phyloP scores from a whole-genome alignment of 2,113 vertebrate species.

The Chaetodon auriga region DNA sequence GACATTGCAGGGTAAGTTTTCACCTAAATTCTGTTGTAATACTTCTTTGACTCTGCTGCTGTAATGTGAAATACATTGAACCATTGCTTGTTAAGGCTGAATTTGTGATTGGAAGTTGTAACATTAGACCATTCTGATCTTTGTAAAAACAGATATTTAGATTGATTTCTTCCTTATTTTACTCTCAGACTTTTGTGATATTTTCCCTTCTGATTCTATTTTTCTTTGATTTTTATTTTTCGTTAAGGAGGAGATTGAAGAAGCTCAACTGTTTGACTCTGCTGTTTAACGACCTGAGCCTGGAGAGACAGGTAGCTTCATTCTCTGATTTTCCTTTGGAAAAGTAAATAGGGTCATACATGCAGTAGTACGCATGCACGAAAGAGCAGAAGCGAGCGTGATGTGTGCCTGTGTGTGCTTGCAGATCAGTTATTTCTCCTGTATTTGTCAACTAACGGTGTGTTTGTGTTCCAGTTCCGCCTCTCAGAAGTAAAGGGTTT shows the following conservation, averaged over 20 bases:
- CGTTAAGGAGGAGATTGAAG: conserved; percentile 67
- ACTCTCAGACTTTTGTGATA: not conserved
- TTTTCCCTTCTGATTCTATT: not conserved
- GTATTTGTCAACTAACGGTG: not conserved
- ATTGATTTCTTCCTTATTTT: not conserved
- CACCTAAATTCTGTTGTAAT: not conserved
- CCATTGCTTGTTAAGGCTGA: not conserved
- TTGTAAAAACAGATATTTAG: not conserved
- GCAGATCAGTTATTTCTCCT: not conserved
- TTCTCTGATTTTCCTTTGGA: not conserved
- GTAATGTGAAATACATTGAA: not conserved
- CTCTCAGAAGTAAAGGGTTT: conserved; percentile 84
- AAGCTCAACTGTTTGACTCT: conserved; percentile 85
- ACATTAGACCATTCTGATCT: not conserved
- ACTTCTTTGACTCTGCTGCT: not conserved
- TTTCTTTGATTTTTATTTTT: not conserved
- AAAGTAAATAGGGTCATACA: not conserved
- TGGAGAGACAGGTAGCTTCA: conserved; percentile 81
- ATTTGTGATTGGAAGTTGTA: not conserved
- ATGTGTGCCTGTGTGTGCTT: not conserved
- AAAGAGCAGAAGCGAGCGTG: not conserved
- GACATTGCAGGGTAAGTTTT: conserved; percentile 66
- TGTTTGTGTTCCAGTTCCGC: conserved; percentile 84
- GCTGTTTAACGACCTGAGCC: conserved; percentile 78
- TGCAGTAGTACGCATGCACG: not conserved